Percentiles rank a stretch among this genome's conserved stretches.
Conservation (phyloP, 2,888 invertebrate genomes). For the Lochmaea crataegi region DNA sequence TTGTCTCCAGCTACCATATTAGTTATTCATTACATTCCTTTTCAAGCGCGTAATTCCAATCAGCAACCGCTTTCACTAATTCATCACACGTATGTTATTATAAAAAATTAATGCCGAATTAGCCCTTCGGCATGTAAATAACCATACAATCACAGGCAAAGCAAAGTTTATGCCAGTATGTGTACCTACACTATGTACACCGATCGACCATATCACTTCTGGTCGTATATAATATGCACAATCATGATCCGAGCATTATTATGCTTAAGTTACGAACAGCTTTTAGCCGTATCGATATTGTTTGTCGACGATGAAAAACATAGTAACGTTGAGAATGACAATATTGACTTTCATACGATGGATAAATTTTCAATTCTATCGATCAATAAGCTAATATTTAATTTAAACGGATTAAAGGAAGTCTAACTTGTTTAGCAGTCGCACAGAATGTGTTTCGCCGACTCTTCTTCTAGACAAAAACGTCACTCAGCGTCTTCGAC, state of each 20-base stretch:
- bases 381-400: no score
- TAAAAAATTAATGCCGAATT: neutral
- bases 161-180: constrained; percentile 1
- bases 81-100: no score
- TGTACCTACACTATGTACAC: constrained; percentile 5
- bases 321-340: constrained; percentile 5
- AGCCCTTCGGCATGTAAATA: neutral
- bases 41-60: no score
- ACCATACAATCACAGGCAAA: neutral
- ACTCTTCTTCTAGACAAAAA: no score
- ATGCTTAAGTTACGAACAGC: constrained; percentile 34
- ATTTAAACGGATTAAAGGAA: no score
- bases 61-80: no score
- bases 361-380: no score
- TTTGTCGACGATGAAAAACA: constrained; percentile 38
- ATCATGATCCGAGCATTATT: constrained; percentile 35
- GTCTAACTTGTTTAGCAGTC: no score
- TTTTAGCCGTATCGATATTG: constrained; percentile 37
- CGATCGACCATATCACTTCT: constrained; percentile 21
- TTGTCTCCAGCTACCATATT: no score
- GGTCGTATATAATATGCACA: constrained; percentile 29
- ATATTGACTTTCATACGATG: neutral
- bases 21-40: no score
- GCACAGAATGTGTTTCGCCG: no score
- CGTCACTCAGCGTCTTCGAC: no score